Percentiles rank a stretch among this genome's conserved stretches.
Conservation (phyloP, 2,797 vertebrate species). For the Trichosurus vulpecula region DNA sequence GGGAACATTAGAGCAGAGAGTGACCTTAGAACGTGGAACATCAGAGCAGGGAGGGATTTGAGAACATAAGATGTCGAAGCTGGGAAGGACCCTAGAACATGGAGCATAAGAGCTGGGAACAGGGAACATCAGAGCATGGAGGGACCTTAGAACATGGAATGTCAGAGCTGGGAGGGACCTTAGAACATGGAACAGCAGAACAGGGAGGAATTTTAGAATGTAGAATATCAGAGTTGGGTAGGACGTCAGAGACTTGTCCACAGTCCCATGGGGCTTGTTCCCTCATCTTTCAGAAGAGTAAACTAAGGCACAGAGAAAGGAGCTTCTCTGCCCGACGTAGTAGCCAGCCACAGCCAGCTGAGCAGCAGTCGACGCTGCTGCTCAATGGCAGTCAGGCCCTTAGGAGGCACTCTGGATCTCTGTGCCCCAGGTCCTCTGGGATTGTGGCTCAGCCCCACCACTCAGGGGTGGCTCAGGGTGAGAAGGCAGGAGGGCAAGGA, state of each 20-base stretch:
- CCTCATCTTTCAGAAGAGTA: not conserved
- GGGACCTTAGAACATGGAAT: not conserved
- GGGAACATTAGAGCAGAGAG: not conserved
- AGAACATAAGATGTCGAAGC: not conserved
- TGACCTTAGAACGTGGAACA: not conserved
- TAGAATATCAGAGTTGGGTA: not conserved
- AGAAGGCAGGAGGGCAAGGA: too few relatives aligned
- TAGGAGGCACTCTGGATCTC: not conserved
- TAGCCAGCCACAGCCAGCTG: not conserved
- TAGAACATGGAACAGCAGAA: not conserved
- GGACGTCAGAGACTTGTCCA: not conserved
- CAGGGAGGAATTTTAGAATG: not conserved
- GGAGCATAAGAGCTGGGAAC: not conserved
- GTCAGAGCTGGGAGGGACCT: not conserved
- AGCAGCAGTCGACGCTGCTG: not conserved
- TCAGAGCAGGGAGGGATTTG: not conserved
- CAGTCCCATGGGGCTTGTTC: not conserved
- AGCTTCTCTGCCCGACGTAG: not conserved
- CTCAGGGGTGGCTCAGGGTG: accelerated
- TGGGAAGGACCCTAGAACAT: not conserved
- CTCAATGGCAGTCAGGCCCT: not conserved
- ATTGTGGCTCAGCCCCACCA: not conserved
- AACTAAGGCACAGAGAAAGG: not conserved
- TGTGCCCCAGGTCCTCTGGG: not conserved
- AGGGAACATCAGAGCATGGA: too few relatives aligned